These are phyloP conservation scores for Phymastichus coffea DNA, from an alignment of 1,140 invertebrate genomes.

Conservation along the genomic window DNA sequence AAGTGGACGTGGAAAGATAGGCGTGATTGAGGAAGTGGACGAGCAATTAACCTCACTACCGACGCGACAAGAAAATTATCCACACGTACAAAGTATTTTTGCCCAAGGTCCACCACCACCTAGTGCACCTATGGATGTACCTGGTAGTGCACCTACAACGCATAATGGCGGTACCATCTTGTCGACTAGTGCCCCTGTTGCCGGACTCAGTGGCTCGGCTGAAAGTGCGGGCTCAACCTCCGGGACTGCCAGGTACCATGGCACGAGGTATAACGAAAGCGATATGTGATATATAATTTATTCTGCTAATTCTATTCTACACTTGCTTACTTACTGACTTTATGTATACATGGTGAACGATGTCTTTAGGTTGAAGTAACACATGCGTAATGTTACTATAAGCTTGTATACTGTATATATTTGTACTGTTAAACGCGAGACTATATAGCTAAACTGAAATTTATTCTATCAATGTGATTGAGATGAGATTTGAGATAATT, in stretches of 20 bases:
- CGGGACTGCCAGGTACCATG: background rate
- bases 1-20: slow-evolving; percentile 56
- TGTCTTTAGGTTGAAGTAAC: background rate
- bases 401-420: too few species aligned
- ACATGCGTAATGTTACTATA: background rate
- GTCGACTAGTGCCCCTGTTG: slow-evolving; percentile 33
- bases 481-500: too few species aligned
- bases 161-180: slow-evolving; percentile 23
- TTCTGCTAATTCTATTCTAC: background rate
- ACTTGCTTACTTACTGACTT: background rate
- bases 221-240: slow-evolving; percentile 7
- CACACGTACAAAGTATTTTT: slow-evolving; percentile 54
- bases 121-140: slow-evolving; percentile 50
- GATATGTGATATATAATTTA: background rate
- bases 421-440: too few species aligned
- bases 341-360: background rate
- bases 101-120: slow-evolving; percentile 48
- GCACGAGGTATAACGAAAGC: slow-evolving; percentile 18
- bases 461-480: too few species aligned
- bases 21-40: slow-evolving; percentile 80
- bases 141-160: slow-evolving; percentile 24
- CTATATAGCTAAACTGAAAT: too few species aligned
- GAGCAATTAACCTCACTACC: slow-evolving; percentile 78
- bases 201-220: slow-evolving; percentile 24
- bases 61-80: slow-evolving; percentile 60